Evolutionary conservation across 2,113 vertebrate genomes (phyloP), one percentile per base, ranked within the genome.

Genomic region (Eudorcas thomsonii): DNA sequence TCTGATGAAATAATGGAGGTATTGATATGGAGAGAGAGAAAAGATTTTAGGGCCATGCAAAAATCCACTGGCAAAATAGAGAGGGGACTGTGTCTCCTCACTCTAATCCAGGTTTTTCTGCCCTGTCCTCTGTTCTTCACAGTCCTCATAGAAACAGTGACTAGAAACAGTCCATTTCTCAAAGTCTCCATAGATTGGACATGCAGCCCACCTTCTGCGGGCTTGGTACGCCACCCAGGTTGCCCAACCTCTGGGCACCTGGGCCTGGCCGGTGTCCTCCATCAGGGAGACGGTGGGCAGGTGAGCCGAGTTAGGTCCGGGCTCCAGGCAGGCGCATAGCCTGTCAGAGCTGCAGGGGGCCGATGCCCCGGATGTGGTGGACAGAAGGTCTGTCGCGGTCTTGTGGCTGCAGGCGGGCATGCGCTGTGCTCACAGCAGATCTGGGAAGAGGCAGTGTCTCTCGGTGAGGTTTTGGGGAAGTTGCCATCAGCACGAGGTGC

Each of bases 241-340:
- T 30, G 77, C 45, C 77, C 0, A 0, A 19, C 45, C 77, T 50
- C 28, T 17, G 77, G 45, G 7, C 45, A 17, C 45, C 28, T 17
- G 45, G 28, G 45, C 45, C 77, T 19, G 45, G 77, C 17, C 1
- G 0, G 28, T 17, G 45, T 80, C 28, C 28, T 50, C 77, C 1
- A 0, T 0, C 1, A 7, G 43, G 77, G 1, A 45, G 15, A 10
- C 0, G 2, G 77, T 16, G 77, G 77, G 26, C 45, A 11, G 77
- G 45, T 10, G 77, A 80, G 77, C 26, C 0, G 7, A 17, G 43
- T 30, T 48, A 45, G 77, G 43, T 14, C 77, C 1, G 8, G 43
- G 43, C 77, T 48, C 77, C 77, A 48, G 74, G 74, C 45, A 48
- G 45, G 45, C 1, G 0, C 2, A 0, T 16, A 7, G 28, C 45